These are phyloP conservation scores for Sylvicola cinctus DNA, from an alignment of 2,888 invertebrate species.

Conservation along the genomic window DNA sequence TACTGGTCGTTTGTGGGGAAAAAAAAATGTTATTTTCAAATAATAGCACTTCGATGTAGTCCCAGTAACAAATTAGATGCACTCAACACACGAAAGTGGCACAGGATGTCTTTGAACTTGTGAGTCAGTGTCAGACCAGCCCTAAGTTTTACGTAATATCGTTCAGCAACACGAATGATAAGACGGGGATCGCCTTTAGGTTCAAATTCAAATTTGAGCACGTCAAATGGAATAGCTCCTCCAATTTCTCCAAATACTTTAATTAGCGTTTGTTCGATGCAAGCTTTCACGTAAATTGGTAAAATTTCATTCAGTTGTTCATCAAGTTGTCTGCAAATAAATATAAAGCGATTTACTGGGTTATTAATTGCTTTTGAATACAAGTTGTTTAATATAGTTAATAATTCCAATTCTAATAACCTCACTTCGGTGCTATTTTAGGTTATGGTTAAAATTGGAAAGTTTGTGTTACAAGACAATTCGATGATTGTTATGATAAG, in stretches of 20 bases:
- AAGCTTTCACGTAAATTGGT: slow-evolving; percentile 32
- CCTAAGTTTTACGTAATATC: slow-evolving; percentile 32
- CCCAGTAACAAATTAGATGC: slow-evolving; percentile 25
- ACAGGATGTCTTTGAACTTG: slow-evolving; percentile 26
- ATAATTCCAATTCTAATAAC: not conserved
- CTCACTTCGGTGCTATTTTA: not conserved
- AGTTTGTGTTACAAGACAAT: not conserved
- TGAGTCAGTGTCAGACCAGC: slow-evolving; percentile 34
- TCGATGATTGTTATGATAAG: slow-evolving; percentile 11
- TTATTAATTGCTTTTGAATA: too few relatives aligned
- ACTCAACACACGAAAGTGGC: slow-evolving; percentile 32
- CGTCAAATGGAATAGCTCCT: slow-evolving; percentile 29
- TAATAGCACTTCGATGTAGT: too few relatives aligned
- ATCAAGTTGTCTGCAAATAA: slow-evolving; percentile 25
- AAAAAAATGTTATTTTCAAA: slow-evolving; percentile 12
- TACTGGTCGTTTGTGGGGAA: slow-evolving; percentile 10
- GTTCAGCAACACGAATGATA: slow-evolving; percentile 31
- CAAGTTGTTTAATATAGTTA: slow-evolving; percentile 1
- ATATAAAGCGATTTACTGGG: too few relatives aligned
- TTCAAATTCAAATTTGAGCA: slow-evolving; percentile 31
- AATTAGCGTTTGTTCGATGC: slow-evolving; percentile 30
- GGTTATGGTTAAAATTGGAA: slow-evolving; percentile 1
- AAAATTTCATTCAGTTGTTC: slow-evolving; percentile 23
- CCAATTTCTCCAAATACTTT: slow-evolving; percentile 36
- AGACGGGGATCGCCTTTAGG: slow-evolving; percentile 21